Percentiles rank a stretch among this genome's conserved stretches.
Evolutionary conservation across 2,113 vertebrate species (phyloP).

Genomic region (Eretmochelys imbricata): DNA sequence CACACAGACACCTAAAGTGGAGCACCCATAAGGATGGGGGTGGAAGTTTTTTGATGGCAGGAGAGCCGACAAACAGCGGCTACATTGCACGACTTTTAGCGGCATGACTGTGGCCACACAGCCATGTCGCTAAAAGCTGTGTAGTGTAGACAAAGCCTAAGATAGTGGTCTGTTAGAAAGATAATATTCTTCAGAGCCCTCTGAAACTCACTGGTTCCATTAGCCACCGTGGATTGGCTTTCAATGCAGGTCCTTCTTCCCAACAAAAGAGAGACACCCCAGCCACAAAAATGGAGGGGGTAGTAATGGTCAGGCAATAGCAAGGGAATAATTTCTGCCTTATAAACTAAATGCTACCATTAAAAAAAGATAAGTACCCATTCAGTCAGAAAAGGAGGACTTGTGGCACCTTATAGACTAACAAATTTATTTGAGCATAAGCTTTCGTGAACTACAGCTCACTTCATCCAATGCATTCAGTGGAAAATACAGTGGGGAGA

Average conservation of each 20-base stretch:
- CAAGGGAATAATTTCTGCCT: background rate
- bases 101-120: no score
- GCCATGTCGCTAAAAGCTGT: no score
- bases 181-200: background rate
- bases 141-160: background rate
- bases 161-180: background rate
- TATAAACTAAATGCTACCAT: background rate
- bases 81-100: no score
- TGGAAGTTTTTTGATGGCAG: no score
- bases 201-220: background rate
- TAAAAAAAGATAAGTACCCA: background rate
- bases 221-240: background rate
- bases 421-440: no score
- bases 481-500: no score
- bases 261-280: background rate
- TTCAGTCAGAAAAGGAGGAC: background rate
- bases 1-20: no score
- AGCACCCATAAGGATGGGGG: no score
- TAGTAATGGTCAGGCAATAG: accelerated
- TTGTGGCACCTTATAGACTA: no score
- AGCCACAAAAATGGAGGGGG: background rate
- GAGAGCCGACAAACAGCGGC: no score
- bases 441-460: no score
- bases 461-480: no score
- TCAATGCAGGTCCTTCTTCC: background rate